Evolutionary conservation across 92 coral and sea anemone genomes (phyloP).

Genomic region (Phenganax stokvisi): DNA sequence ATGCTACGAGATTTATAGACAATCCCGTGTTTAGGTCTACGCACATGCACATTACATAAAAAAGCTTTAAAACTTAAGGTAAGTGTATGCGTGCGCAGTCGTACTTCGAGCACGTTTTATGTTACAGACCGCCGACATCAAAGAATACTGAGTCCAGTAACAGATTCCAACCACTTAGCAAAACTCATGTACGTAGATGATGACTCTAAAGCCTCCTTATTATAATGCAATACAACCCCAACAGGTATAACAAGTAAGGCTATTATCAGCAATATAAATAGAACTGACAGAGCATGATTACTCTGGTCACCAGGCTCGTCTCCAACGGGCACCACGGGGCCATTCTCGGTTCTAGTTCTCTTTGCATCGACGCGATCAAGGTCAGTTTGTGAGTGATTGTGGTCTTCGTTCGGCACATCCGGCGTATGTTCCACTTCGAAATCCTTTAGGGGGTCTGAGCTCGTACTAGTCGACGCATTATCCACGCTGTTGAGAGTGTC

Average conservation of each 20-base stretch:
- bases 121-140: no score
- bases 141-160: no score
- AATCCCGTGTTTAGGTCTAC: no score
- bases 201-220: slow-evolving; percentile 73
- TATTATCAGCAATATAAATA: slow-evolving; percentile 74
- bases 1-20: no score
- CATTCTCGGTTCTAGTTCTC: slow-evolving; percentile 11
- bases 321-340: slow-evolving; percentile 21
- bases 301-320: neutral
- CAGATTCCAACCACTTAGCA: no score
- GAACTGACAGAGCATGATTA: slow-evolving; percentile 19
- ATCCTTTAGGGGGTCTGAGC: slow-evolving; percentile 65
- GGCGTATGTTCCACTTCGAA: slow-evolving; percentile 83
- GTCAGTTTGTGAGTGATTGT: slow-evolving; percentile 47
- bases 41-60: no score
- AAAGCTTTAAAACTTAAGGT: no score
- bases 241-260: slow-evolving; percentile 88
- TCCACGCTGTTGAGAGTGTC: slow-evolving; percentile 36
- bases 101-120: no score
- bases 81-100: no score
- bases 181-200: slow-evolving; percentile 53
- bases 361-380: slow-evolving; percentile 54
- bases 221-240: slow-evolving; percentile 82
- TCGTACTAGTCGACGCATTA: slow-evolving; percentile 21
- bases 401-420: slow-evolving; percentile 69